These are phyloP conservation scores for Melanotaenia maccullochi DNA, from an alignment of 2,797 vertebrate species.

Conservation along the genomic window DNA sequence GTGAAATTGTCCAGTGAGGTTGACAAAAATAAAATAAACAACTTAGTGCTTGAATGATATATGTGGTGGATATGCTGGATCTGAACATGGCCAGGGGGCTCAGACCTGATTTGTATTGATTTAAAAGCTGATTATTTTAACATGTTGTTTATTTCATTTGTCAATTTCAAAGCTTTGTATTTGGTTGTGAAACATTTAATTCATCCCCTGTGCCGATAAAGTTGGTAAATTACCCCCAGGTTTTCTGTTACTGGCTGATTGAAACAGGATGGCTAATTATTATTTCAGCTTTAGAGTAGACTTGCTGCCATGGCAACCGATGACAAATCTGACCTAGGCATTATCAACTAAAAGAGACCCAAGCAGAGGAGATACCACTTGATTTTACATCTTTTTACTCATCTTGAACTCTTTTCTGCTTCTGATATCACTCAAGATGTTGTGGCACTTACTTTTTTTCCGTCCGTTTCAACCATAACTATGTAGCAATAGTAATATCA, in stretches of 20 bases:
- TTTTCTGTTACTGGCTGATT: background rate
- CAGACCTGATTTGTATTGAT: background rate
- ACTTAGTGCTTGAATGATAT: background rate
- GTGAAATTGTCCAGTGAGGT: background rate
- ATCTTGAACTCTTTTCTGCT: background rate
- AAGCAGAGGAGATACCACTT: background rate
- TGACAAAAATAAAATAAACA: background rate
- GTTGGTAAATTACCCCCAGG: background rate
- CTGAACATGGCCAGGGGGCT: background rate
- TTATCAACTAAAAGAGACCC: background rate
- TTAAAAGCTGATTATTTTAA: background rate
- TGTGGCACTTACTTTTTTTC: background rate
- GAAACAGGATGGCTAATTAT: constrained; percentile 3
- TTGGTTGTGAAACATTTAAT: constrained; percentile 1
- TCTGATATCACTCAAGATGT: background rate
- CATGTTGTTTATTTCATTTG: background rate
- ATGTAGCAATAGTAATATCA: background rate
- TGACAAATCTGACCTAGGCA: background rate
- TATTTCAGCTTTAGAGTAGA: background rate
- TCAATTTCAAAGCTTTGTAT: background rate
- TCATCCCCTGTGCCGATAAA: background rate
- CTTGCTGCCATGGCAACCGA: background rate
- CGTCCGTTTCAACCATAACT: background rate
- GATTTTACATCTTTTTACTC: background rate
- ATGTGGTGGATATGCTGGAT: background rate